Evolutionary conservation across 2,113 vertebrate species (phyloP).

Genomic region (Pachyramphus minor): DNA sequence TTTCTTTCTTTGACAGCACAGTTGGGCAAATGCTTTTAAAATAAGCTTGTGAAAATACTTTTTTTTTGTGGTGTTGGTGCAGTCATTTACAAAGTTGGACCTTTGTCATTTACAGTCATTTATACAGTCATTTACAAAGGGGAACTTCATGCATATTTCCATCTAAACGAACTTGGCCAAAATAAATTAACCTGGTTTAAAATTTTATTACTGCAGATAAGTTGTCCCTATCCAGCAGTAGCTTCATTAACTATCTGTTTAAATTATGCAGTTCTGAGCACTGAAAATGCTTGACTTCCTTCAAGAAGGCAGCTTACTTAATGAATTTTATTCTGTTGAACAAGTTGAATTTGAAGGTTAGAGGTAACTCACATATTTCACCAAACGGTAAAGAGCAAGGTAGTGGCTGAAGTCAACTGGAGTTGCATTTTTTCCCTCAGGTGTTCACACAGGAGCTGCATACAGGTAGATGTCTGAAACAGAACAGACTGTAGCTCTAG

Average conservation of each 20-base stretch:
- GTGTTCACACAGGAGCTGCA: neutral
- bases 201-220: neutral
- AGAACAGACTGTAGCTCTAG: neutral
- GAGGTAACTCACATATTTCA: neutral
- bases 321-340: neutral
- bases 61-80: neutral
- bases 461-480: neutral
- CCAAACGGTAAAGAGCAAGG: neutral
- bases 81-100: neutral
- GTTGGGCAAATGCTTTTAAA: neutral
- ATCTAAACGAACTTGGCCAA: neutral
- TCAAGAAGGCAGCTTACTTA: neutral
- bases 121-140: neutral
- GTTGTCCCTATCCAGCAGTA: neutral
- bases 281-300: neutral
- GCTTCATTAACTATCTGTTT: neutral
- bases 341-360: neutral
- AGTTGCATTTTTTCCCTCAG: neutral
- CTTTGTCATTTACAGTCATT: no score
- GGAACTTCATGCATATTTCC: neutral
- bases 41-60: neutral
- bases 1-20: neutral
- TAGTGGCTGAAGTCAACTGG: neutral
- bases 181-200: neutral
- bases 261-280: neutral